These are phyloP conservation scores for Ambastaia sidthimunki DNA, from an alignment of 2,797 vertebrate genomes.

Conservation along the genomic window DNA sequence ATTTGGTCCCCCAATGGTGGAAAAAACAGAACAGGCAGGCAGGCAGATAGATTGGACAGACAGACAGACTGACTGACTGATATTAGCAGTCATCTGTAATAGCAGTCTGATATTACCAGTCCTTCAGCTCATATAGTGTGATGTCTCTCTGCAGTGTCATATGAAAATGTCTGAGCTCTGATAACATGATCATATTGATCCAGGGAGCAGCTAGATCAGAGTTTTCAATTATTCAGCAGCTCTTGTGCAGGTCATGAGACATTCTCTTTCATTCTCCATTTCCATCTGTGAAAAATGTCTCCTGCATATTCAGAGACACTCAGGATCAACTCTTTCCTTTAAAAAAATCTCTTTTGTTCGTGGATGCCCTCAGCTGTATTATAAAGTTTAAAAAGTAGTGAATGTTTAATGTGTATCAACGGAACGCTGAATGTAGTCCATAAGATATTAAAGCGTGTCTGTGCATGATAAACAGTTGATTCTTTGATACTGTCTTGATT, in stretches of 20 bases:
- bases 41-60: no score
- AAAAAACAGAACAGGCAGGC: no score
- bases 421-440: conserved; percentile 29
- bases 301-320: conserved; percentile 59
- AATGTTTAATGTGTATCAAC: conserved; percentile 50
- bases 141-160: conserved; percentile 31
- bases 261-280: conserved; percentile 48
- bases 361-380: conserved; percentile 13
- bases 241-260: conserved; percentile 53
- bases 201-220: conserved; percentile 52
- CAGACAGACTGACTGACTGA: neutral
- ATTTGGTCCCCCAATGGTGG: no score
- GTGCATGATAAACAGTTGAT: conserved; percentile 45
- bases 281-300: conserved; percentile 63
- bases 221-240: conserved; percentile 67
- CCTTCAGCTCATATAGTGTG: neutral
- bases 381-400: conserved; percentile 35
- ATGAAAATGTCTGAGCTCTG: conserved; percentile 27
- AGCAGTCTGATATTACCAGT: no score
- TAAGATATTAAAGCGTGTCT: conserved; percentile 43
- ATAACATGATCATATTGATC: conserved; percentile 58
- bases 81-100: neutral
- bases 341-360: neutral
- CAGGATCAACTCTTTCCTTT: neutral
- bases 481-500: conserved; percentile 38